Base-by-base conservation (phyloP, 2,113 vertebrate species). In the Morone chrysops region DNA sequence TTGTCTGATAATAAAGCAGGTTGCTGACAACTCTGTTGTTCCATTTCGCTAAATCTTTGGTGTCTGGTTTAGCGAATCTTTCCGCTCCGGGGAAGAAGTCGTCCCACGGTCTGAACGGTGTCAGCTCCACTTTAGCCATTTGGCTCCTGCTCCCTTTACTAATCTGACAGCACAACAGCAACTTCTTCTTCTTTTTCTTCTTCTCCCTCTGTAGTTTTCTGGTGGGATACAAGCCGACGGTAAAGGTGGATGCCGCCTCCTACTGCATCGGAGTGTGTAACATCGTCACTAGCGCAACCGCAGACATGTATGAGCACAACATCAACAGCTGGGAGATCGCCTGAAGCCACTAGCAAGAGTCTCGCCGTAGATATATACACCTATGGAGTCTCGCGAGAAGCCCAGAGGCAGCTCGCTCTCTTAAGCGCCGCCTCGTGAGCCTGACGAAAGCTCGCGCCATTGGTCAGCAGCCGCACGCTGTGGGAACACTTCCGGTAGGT, bases 1-100 rank as follows among this genome's bases (percentile, higher is more conserved):
- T 99, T 51, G 97, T 99, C 90, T 99, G 97, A 84, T 99, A 99
- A 68, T 99, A 99, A 16, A 99, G 95, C 92, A 99, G 92, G 88
- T 99, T 99, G 96, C 93, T 99, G 89, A 98, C 93, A 20, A 98
- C 96, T 22, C 97, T 92, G 94, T 97, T 97, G 96, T 97, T 98
- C 97, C 97, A 99, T 94, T 95, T 99, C 4, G 94, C 93, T 78
- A 97, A 88, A 79, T 99, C 97, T 75, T 90, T 94, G 25, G 93
- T 66, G 53, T 99, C 97, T 0, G 97, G 97, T 59, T 95, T 94
- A 0, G 95, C 93, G 70, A 99, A 99, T 20, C 97, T 95, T 0
- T 97, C 96, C 0, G 93, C 91, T 0, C 96, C 95, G 0, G 97
- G 97, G 38, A 96, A 96, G 87, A 98, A 99, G 59, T 99, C 98